A percentile compares a stretch with the other conserved stretches of the same genome.
These are phyloP conservation scores for Syngnathus typhle DNA, from an alignment of 2,113 vertebrate species.

Conservation along the genomic window DNA sequence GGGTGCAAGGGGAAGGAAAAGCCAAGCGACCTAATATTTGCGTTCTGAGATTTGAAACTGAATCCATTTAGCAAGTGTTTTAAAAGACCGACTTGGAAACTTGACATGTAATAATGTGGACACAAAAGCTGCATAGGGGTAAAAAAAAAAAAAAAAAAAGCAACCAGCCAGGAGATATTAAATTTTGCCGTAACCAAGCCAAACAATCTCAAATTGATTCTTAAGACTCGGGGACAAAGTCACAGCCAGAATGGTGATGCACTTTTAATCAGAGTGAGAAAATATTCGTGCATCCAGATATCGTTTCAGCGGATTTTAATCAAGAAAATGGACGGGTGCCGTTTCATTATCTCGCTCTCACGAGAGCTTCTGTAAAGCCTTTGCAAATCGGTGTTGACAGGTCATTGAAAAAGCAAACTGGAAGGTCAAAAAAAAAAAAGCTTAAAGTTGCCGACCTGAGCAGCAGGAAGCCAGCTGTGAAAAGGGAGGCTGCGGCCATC, in stretches of 20 bases:
- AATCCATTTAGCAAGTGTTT: background rate
- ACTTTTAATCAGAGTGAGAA: background rate
- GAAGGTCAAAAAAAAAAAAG: slow-evolving; percentile 8
- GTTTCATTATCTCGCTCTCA: background rate
- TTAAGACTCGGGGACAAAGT: background rate
- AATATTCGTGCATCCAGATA: background rate
- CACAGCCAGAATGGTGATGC: background rate
- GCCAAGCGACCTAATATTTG: slow-evolving; percentile 42
- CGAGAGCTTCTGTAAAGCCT: background rate
- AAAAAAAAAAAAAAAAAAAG: background rate
- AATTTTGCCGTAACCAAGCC: background rate
- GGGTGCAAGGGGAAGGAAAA: background rate
- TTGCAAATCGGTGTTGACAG: background rate
- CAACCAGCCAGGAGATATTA: background rate
- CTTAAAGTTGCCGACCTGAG: slow-evolving; percentile 1
- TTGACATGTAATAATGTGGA: background rate
- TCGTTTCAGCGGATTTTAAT: background rate
- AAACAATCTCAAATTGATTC: background rate
- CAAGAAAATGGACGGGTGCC: background rate
- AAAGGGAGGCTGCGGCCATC: slow-evolving; percentile 38
- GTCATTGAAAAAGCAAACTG: background rate
- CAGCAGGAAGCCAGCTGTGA: slow-evolving; percentile 31
- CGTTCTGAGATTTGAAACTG: background rate
- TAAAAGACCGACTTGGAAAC: background rate
- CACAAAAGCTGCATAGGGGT: background rate